Conservation (phyloP, 2,797 vertebrate species). For the Periophthalmus magnuspinnatus region DNA sequence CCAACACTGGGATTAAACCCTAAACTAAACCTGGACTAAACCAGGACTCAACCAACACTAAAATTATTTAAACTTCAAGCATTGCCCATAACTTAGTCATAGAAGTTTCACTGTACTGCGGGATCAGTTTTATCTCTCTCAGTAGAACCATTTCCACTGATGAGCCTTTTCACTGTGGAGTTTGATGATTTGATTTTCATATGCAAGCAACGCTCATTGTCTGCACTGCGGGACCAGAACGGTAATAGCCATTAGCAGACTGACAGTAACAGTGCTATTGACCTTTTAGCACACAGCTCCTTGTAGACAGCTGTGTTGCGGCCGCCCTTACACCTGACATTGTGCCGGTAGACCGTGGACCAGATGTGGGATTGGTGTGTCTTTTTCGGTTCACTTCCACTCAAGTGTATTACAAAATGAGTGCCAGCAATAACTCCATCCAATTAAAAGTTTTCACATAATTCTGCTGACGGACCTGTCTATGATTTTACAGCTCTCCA, state of each 20-base stretch:
- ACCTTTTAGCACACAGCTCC: constrained; percentile 36
- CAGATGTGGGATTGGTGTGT: constrained; percentile 26
- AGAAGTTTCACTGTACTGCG: constrained; percentile 23
- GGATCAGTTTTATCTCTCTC: constrained; percentile 32
- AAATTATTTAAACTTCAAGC: constrained; percentile 22
- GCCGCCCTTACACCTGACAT: constrained; percentile 17
- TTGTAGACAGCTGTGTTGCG: constrained; percentile 37
- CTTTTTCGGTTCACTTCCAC: constrained; percentile 30
- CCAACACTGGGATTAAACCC: no score
- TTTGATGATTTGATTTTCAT: constrained; percentile 48
- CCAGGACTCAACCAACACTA: no score
- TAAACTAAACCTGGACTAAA: no score
- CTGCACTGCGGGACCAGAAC: constrained; percentile 43
- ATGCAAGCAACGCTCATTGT: constrained; percentile 51
- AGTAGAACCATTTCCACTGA: constrained; percentile 28
- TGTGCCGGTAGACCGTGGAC: constrained; percentile 1
- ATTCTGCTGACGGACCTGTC: constrained; percentile 4
- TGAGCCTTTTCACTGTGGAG: constrained; percentile 44
- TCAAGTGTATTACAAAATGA: constrained; percentile 21
- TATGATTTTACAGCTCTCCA: background rate
- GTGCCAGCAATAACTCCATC: constrained; percentile 14
- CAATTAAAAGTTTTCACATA: background rate
- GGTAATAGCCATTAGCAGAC: constrained; percentile 46
- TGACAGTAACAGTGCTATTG: constrained; percentile 27
- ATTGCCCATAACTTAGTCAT: constrained; percentile 43